Evolutionary conservation across 2,888 invertebrate genomes (phyloP), one percentile per base, ranked within the genome.

Genomic region (Allygus modestus): DNA sequence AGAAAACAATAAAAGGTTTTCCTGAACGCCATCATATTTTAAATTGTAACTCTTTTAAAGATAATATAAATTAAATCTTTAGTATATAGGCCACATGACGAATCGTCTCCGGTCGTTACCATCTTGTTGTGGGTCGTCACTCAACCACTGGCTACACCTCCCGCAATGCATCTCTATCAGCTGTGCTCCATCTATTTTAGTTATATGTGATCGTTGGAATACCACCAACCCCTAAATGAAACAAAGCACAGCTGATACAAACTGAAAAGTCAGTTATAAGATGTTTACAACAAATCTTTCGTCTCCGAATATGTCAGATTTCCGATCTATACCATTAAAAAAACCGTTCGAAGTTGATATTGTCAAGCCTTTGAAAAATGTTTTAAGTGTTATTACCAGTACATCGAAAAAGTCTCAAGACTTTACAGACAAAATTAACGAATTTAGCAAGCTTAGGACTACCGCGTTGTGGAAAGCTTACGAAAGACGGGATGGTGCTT

Each of bases 261-360:
- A 46, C 2, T 46, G 12, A 15, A 46, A 15, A 7, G 17, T 46
- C 46, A 46, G 2, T 46, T 15, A 15, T 46, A 15, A n/a, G n/a
- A 15, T 46, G 46, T 46, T 46, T 46, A 15, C 12, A 46, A 46
- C 4, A 9, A 46, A 46, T 15, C 46, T 17, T 11, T 46, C 15
- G 4, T 46, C 4, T 33, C 17, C 26, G 33, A 85, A 84, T 61
- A 94, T 94, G 93, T 91, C 92, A 88, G 96, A 96, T 89, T 93
- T 98, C 90, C 91, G 99, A 89, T 93, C 95, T 88, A 94, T 98
- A 87, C 99, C 99, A 86, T 92, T 97, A 87, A 99, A 99, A 92
- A 97, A 97, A 91, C 97, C 98, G 46, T 95, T 96, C 77, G 99
- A 99, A 90, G 96, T 98, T 88, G 99, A 99, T 91, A 93, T 99